Evolutionary conservation across 2,888 invertebrate genomes (phyloP), one percentile per base, ranked within the genome.

Genomic region (Barypeithes pellucidus): DNA sequence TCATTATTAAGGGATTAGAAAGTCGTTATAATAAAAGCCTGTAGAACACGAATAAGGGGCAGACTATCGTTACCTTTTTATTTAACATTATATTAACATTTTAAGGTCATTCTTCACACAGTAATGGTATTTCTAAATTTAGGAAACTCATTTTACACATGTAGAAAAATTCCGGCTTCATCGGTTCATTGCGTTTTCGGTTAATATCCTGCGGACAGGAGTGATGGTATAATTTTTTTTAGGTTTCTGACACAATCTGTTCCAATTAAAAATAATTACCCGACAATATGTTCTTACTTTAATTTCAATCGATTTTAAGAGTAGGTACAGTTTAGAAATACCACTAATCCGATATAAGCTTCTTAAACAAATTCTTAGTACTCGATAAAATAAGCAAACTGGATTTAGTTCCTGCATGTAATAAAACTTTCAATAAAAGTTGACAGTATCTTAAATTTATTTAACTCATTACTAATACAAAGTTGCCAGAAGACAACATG

Each of bases 361-460:
- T 52, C 52, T 52, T 52, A 52, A 52, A 52, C 52, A 24, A 52
- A 14, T 24, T 52, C 29, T 52, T 52, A 29, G n/a, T 39, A 52
- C 52, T 29, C 20, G 52, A 52, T 52, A 52, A 29, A 29, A 52
- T 29, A 29, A 52, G 22, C 22, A 52, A 52, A 52, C 52, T 29
- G 52, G 52, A 22, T 52, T 52, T 29, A 29, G 5, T 52, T 52
- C 52, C 52, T 29, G 29, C 14, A 14, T 52, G 29, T 29, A 24
- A 52, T 52, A 52, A 52, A 52, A 24, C 14, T n/a, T 52, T 52
- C 14, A 52, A 29, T 52, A 29, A 52, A 52, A 47, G n/a, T 14
- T 24, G 1, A 22, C 12, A 5, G 29, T 1, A 29, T n/a, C 22
- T 14, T 24, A 3, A 24, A 5, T 52, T 52, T 52, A 12, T 52